A percentile compares a stretch with the other conserved stretches of the same genome.
Evolutionary conservation across 2,888 invertebrate species (phyloP).

Genomic region (Erannis defoliaria): DNA sequence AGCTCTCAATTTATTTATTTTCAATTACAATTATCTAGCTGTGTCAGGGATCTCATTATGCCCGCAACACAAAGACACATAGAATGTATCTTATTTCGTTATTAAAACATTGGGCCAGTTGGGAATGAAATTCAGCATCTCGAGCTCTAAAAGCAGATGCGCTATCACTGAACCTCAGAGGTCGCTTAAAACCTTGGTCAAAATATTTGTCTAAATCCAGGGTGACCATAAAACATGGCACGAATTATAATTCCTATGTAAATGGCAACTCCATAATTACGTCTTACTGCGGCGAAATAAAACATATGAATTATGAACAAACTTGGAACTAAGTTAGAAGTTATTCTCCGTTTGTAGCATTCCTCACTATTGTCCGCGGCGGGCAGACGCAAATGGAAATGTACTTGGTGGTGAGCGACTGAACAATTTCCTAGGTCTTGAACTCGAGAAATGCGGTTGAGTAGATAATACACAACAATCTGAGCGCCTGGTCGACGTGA

Average conservation of each 20-base stretch:
- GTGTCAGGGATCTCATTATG: too few species aligned
- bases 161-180: too few species aligned
- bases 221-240: background rate
- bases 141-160: too few species aligned
- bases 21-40: too few species aligned
- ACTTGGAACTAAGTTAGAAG: conserved; percentile 26
- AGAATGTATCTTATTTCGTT: too few species aligned
- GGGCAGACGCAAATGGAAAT: conserved; percentile 5
- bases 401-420: background rate
- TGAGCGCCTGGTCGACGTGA: background rate
- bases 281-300: conserved; percentile 42
- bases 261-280: conserved; percentile 62
- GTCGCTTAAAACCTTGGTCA: too few species aligned
- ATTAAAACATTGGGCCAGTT: too few species aligned
- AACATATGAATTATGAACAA: conserved; percentile 44
- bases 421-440: background rate
- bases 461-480: background rate
- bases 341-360: conserved; percentile 27
- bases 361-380: conserved; percentile 25
- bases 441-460: background rate
- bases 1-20: too few species aligned
- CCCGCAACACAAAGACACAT: too few species aligned
- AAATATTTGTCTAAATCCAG: too few species aligned
- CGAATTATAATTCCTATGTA: conserved; percentile 50
- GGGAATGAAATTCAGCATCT: too few species aligned